Percentiles rank a stretch among this genome's conserved stretches.
Conservation (phyloP, 2,888 invertebrate species). For the Tribolium freemani region DNA sequence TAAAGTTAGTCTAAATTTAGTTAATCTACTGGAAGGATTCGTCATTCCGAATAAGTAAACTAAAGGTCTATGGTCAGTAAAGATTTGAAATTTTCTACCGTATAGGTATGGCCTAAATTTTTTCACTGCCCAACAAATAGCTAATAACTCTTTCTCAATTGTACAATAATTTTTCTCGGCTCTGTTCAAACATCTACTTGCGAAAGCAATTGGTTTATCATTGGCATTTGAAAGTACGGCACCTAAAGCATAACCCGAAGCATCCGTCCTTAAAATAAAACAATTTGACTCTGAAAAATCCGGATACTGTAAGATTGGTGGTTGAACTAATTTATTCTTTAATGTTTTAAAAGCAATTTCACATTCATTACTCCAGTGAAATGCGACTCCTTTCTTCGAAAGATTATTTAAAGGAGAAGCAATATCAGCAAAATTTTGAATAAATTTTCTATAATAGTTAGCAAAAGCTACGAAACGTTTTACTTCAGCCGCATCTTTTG, state of each 20-base stretch:
- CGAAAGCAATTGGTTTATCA: slow-evolving; percentile 43
- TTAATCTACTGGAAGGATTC: slow-evolving; percentile 52
- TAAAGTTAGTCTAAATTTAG: slow-evolving; percentile 51
- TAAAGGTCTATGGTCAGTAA: slow-evolving; percentile 51
- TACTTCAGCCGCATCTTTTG: slow-evolving; percentile 6
- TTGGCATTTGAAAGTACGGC: slow-evolving; percentile 43
- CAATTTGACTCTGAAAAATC: slow-evolving; percentile 39
- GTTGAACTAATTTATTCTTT: slow-evolving; percentile 20
- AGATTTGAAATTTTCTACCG: slow-evolving; percentile 47
- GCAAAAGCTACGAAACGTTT: slow-evolving; percentile 32
- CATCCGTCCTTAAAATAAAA: slow-evolving; percentile 43
- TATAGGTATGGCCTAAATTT: slow-evolving; percentile 49
- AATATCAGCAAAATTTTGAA: slow-evolving; percentile 1
- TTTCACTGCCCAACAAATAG: slow-evolving; percentile 50
- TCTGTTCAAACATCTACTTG: slow-evolving; percentile 37
- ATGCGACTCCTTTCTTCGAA: slow-evolving; percentile 23
- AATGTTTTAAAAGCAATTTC: slow-evolving; percentile 43
- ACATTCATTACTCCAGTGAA: slow-evolving; percentile 29
- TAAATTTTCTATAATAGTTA: slow-evolving; percentile 5
- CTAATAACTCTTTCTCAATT: slow-evolving; percentile 48
- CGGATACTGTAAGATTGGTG: slow-evolving; percentile 40
- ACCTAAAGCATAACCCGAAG: slow-evolving; percentile 38
- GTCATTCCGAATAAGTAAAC: slow-evolving; percentile 50
- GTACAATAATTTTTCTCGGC: slow-evolving; percentile 39
- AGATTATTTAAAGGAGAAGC: background rate